Percentiles rank a stretch among this genome's conserved stretches.
These are phyloP conservation scores for Motacilla tschutschensis DNA, from an alignment of 2,113 vertebrate species.

Conservation along the genomic window DNA sequence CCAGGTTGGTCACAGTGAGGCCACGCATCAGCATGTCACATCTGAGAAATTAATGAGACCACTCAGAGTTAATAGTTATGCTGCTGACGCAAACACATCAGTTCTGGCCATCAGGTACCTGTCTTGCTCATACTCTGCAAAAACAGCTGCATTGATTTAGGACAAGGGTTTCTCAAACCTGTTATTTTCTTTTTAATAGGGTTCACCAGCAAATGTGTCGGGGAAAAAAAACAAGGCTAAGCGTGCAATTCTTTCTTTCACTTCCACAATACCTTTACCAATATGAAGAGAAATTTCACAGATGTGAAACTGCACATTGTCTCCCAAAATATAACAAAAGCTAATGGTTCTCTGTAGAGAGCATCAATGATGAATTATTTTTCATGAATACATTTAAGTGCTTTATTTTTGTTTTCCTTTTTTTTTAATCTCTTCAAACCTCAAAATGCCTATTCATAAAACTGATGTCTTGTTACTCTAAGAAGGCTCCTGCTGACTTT, in stretches of 20 bases:
- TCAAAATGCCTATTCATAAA: neutral
- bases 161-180: neutral
- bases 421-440: neutral
- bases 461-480: neutral
- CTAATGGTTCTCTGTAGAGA: neutral
- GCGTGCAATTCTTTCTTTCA: neutral
- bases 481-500: neutral
- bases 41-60: neutral
- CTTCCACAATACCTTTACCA: neutral
- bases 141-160: neutral
- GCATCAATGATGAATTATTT: neutral
- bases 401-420: neutral
- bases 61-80: neutral
- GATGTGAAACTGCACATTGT: neutral
- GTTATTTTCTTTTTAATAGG: neutral
- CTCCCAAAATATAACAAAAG: slow-evolving; percentile 2
- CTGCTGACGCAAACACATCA: neutral
- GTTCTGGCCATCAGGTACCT: neutral
- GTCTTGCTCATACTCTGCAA: neutral
- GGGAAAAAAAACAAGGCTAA: neutral
- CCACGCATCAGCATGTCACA: neutral
- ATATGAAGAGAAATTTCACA: neutral
- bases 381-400: neutral
- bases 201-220: neutral
- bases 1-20: neutral